A percentile compares a stretch with the other conserved stretches of the same genome.
Conservation (phyloP, 2,113 vertebrate species). For the Centropus unirufus region DNA sequence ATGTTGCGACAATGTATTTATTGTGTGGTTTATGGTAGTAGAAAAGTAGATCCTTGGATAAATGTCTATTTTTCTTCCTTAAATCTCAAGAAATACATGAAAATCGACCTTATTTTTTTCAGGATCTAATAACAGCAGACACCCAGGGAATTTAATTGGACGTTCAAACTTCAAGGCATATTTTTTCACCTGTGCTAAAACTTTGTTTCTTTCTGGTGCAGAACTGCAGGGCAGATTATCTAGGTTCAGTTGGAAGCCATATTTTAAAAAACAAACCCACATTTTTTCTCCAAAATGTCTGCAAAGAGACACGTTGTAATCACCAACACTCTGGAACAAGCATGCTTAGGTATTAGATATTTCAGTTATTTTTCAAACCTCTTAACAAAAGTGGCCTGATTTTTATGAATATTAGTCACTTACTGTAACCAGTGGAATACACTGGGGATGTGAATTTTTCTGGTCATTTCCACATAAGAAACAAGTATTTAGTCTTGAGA, state of each 20-base stretch:
- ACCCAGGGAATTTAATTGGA: background rate
- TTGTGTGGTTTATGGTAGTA: background rate
- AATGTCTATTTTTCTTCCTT: background rate
- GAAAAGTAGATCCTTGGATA: background rate
- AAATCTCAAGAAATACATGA: conserved; percentile 17
- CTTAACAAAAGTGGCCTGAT: background rate
- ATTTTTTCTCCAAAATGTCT: background rate
- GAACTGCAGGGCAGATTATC: background rate
- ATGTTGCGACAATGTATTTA: background rate
- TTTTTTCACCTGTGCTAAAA: background rate
- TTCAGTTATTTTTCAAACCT: background rate
- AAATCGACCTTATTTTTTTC: background rate
- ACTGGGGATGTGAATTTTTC: background rate
- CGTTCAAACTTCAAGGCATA: background rate
- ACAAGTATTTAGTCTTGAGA: background rate
- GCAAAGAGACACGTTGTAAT: background rate
- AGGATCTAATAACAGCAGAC: background rate
- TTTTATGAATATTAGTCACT: background rate
- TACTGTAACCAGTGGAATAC: background rate
- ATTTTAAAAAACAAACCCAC: background rate
- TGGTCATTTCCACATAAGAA: background rate
- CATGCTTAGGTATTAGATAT: background rate
- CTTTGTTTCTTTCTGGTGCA: background rate
- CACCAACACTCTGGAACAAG: background rate
- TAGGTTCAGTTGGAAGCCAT: background rate